phyloP scores from a whole-genome alignment of 2,113 vertebrate species.

The Orthonyx spaldingii region DNA sequence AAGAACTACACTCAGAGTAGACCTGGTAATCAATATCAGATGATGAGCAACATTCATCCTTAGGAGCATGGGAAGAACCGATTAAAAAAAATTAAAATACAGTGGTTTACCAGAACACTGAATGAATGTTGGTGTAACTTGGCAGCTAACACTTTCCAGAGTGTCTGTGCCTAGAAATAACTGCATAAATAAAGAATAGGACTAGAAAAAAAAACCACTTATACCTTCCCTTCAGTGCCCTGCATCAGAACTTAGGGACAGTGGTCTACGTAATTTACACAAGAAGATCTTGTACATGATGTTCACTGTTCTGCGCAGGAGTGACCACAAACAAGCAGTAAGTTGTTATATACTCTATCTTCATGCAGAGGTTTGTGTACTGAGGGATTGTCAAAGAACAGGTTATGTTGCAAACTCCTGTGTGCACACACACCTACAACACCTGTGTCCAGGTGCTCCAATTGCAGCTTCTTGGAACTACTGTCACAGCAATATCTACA shows the following conservation, averaged over 20 bases:
- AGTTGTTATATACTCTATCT: neutral
- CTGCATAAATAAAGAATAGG: neutral
- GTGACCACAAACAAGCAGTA: neutral
- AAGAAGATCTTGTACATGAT: neutral
- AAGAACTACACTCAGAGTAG: neutral
- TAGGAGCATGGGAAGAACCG: neutral
- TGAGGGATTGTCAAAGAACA: neutral
- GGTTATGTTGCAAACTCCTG: neutral
- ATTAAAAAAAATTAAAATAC: neutral
- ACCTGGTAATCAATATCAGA: neutral
- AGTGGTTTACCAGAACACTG: neutral
- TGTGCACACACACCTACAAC: neutral
- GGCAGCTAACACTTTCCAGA: neutral
- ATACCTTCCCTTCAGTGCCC: neutral
- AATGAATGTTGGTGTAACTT: neutral
- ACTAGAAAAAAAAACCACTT: neutral
- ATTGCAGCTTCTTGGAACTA: neutral
- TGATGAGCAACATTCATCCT: neutral
- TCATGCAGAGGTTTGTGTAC: neutral
- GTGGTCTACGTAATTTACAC: neutral
- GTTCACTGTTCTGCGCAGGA: neutral
- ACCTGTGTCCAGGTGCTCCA: neutral
- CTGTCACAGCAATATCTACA: neutral
- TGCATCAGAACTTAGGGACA: neutral
- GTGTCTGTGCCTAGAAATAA: neutral